A percentile compares a stretch with the other conserved stretches of the same genome.
These are phyloP conservation scores for Tetramorium alpestre DNA, from an alignment of 1,140 invertebrate genomes.

Conservation along the genomic window DNA sequence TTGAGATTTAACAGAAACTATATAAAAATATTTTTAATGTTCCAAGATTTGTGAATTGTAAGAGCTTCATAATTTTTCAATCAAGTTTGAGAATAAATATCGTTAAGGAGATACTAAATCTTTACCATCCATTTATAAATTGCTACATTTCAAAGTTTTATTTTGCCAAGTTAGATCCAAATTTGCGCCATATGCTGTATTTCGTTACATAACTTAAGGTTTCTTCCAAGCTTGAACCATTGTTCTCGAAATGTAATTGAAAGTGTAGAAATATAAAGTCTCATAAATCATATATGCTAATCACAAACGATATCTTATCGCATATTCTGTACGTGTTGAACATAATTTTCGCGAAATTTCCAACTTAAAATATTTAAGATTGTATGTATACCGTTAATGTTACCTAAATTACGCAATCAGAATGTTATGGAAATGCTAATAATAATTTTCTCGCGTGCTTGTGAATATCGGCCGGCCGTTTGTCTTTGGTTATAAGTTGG, in stretches of 20 bases:
- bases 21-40: not conserved
- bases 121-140: not conserved
- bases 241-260: slow-evolving; percentile 11
- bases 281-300: slow-evolving; percentile 20
- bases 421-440: slow-evolving; percentile 29
- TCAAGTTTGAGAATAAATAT: not conserved
- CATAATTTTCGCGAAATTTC: slow-evolving; percentile 66
- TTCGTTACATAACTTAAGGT: slow-evolving; percentile 10
- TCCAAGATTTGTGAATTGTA: not conserved
- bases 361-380: slow-evolving; percentile 66
- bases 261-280: slow-evolving; percentile 2
- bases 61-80: not conserved
- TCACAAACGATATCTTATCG: not conserved
- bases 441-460: slow-evolving; percentile 19
- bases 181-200: not conserved
- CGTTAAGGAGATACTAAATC: not conserved
- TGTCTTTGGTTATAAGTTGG: slow-evolving; percentile 19
- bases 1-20: not conserved
- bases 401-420: slow-evolving; percentile 1
- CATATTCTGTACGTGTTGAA: not conserved
- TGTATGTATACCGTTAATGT: slow-evolving; percentile 25
- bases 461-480: not conserved
- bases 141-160: not conserved
- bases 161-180: not conserved
- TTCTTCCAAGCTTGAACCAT: not conserved